These are phyloP conservation scores for Sinocyclocheilus maitianheensis DNA, from an alignment of 2,113 vertebrate species.

Conservation along the genomic window DNA sequence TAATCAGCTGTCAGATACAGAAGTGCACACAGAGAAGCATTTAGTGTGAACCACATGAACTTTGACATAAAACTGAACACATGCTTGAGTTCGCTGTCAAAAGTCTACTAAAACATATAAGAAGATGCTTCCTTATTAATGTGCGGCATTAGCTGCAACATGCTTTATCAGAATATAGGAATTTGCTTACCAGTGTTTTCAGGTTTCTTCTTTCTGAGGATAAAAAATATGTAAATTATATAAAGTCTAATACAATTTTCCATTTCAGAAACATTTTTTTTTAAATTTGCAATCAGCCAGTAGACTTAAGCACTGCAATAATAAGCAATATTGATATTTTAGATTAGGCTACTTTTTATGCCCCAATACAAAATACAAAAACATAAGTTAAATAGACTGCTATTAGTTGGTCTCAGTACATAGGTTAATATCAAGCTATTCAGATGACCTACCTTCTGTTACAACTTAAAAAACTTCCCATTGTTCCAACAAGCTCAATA, in stretches of 20 bases:
- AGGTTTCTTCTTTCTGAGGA: slow-evolving; percentile 29
- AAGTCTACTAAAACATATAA: neutral
- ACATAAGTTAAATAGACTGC: neutral
- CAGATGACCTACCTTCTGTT: slow-evolving; percentile 12
- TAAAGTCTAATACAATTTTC: neutral
- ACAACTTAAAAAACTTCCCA: slow-evolving; percentile 45
- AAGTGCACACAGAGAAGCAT: neutral
- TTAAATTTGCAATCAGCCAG: no score
- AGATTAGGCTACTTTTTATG: neutral
- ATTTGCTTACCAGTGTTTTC: slow-evolving; percentile 41
- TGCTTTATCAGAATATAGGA: neutral
- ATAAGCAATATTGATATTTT: neutral
- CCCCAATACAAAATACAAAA: neutral
- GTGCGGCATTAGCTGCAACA: neutral
- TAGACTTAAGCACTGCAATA: neutral
- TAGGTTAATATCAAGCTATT: neutral
- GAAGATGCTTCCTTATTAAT: neutral
- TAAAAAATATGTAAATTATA: neutral
- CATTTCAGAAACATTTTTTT: neutral
- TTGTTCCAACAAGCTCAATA: slow-evolving; percentile 15
- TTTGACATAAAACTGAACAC: neutral
- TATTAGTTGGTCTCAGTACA: neutral
- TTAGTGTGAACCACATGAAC: neutral
- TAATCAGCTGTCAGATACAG: neutral
- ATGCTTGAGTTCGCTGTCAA: neutral